These are phyloP conservation scores for Nemotelus nigrinus DNA, from an alignment of 2,888 invertebrate genomes.

Conservation along the genomic window DNA sequence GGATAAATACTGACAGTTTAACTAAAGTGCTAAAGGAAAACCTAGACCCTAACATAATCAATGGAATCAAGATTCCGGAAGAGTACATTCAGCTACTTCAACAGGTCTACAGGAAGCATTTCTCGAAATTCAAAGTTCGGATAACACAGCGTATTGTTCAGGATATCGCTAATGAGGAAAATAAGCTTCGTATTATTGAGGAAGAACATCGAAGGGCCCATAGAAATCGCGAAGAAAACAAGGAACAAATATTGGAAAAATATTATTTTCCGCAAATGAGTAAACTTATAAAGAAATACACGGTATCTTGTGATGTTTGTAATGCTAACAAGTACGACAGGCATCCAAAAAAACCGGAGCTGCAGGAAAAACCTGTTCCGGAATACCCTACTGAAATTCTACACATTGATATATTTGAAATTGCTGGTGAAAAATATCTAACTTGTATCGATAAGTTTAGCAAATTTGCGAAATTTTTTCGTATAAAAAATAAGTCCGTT, in stretches of 20 bases:
- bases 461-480: conserved; percentile 19
- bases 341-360: too few relatives aligned
- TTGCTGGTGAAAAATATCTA: conserved; percentile 3
- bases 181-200: too few relatives aligned
- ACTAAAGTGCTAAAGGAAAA: neutral
- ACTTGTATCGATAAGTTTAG: neutral
- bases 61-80: conserved; percentile 16
- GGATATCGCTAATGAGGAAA: neutral
- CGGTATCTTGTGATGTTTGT: conserved; percentile 28
- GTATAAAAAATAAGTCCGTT: neutral
- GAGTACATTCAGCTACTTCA: conserved; percentile 1
- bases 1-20: neutral
- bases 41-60: neutral
- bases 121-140: too few relatives aligned
- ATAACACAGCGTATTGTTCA: neutral
- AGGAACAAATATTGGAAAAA: conserved; percentile 14
- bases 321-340: conserved; percentile 20
- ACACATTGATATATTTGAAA: conserved; percentile 21
- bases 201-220: too few relatives aligned
- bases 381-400: conserved; percentile 28
- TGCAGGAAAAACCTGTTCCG: conserved; percentile 40
- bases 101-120: neutral
- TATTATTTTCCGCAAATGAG: neutral
- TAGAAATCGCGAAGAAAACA: neutral
- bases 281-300: neutral